Conservation (phyloP, 2,797 vertebrate genomes). For the Coregonus ussuriensis region DNA sequence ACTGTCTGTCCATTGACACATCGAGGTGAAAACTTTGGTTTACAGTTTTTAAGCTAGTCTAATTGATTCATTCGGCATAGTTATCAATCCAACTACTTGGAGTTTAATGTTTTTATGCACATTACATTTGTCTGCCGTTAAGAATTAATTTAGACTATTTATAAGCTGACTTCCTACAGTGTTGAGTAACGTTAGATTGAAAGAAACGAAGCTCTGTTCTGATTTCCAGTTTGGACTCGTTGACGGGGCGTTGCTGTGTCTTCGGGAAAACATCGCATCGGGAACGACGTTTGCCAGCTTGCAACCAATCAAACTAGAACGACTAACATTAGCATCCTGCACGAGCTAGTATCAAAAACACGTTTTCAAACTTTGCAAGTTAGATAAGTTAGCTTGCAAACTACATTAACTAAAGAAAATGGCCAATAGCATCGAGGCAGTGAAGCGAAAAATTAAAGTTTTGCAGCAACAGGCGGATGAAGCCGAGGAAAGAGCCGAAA, state of each 20-base stretch:
- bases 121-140: neutral
- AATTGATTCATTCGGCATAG: neutral
- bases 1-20: neutral
- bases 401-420: conserved; percentile 59
- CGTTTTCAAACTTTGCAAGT: neutral
- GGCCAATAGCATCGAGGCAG: conserved; percentile 88
- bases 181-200: conserved; percentile 10
- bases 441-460: conserved; percentile 93
- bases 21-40: neutral
- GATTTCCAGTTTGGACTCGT: conserved; percentile 16
- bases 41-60: neutral
- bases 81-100: neutral
- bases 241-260: conserved; percentile 17
- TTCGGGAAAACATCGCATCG: neutral
- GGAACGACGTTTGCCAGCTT: neutral
- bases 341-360: neutral
- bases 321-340: neutral
- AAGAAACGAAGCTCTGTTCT: conserved; percentile 10
- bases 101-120: neutral
- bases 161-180: neutral
- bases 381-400: neutral
- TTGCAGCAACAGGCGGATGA: conserved; percentile 92
- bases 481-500: conserved; percentile 85
- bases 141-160: neutral
- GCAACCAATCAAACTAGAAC: neutral